Conservation (phyloP, 2,113 vertebrate species). For the Laticauda laticaudata region DNA sequence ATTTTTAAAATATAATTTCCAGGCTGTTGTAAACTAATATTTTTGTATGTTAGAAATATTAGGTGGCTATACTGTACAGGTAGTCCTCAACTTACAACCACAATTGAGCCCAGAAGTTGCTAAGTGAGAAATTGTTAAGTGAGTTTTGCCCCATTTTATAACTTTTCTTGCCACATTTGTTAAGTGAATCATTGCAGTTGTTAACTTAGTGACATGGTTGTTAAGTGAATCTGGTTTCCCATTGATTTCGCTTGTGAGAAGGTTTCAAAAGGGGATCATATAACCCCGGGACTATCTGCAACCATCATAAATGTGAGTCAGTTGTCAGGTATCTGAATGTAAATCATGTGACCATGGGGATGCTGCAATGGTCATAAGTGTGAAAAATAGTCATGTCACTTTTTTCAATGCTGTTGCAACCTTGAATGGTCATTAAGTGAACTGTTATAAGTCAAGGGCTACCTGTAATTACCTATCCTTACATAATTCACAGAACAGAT, state of each 20-base stretch:
- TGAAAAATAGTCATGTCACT: no score
- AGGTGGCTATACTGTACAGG: neutral
- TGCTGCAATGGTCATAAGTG: no score
- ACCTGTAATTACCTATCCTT: neutral
- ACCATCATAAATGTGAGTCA: neutral
- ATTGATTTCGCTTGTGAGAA: neutral
- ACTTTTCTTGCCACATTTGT: neutral
- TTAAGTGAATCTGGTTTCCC: neutral
- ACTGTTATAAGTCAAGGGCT: no score
- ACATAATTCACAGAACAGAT: neutral
- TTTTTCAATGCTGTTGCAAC: no score
- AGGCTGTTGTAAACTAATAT: neutral
- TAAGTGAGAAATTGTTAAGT: neutral
- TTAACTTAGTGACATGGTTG: neutral
- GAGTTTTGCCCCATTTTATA: neutral
- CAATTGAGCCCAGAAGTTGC: neutral
- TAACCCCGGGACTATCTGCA: neutral
- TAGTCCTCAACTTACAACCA: neutral
- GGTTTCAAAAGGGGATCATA: neutral
- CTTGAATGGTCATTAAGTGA: no score
- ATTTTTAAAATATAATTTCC: neutral
- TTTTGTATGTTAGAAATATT: neutral
- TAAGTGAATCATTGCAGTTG: neutral
- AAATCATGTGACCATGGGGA: no score
- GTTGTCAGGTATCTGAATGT: no score